Base-by-base conservation (phyloP, 2,113 vertebrate species). In the Malurus melanocephalus region DNA sequence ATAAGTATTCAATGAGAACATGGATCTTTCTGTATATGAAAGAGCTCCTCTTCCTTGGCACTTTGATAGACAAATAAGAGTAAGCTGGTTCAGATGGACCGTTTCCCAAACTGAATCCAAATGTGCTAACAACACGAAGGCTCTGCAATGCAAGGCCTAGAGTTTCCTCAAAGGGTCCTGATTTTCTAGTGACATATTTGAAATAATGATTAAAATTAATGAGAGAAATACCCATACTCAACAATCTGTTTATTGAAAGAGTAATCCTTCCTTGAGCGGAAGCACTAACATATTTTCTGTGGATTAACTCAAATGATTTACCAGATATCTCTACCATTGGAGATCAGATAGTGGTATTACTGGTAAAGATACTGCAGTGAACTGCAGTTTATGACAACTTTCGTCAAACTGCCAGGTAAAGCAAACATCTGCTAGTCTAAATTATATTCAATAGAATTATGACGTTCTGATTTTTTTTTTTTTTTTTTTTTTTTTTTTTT, bases 201-300 rank as follows among this genome's bases (percentile, higher is more conserved):
- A 55, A 87, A 43, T 53, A 82, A 33, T 62, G 32, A 53, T 45
- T 74, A 33, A 62, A 72, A 81, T 55, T 10, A 72, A 66, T 20
- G 66, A n/a, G 1, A 68, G 80, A 65, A 35, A 10, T 1, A 1
- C 2, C 10, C 5, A 52, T 16, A 16, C 2, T 7, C 10, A 40
- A 11, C 14, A 53, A 22, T 38, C 7, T 40, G 1, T 40, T 61
- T 66, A 22, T 52, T 77, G 28, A 24, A 64, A 74, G 7, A 81
- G 11, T 52, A 72, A 40, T 75, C 3, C 6, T 76, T 73, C 24
- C 22, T 14, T 46, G 8, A 65, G 28, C 27, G 57, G 61, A 91
- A 68, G 7, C 22, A 32, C 10, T 69, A 53, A 42, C 3, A 4
- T 76, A 3, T 85, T 91, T 79, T 68, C 55, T 1, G 1, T 73